Base-by-base conservation (phyloP, 2,888 invertebrate species). In the Caenorhabditis sp. region DNA sequence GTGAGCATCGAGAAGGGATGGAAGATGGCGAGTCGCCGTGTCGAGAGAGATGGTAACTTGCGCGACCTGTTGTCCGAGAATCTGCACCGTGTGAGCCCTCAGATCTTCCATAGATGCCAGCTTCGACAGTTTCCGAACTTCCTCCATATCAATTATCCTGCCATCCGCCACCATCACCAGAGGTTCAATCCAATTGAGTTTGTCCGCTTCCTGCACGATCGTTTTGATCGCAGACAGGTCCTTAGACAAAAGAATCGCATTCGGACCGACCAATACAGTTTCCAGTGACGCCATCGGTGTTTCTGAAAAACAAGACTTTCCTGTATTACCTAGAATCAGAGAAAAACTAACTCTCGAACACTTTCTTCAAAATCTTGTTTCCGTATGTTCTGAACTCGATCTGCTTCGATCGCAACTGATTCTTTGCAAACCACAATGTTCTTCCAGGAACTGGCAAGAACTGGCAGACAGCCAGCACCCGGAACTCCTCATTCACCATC, bases 401-500 rank as follows among this genome's bases (percentile, higher is more conserved):
- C 40, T 86, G 87, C 51, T 89, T 89, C 47, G 87, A 58, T 35
- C 90, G 85, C 55, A 90, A 87, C 85, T 89, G 88, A 79, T 90
- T 90, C 40, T 86, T 87, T 0, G 89, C 80, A 18, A 90, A 82
- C 86, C 88, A 89, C 6, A 89, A 79, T 8, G 85, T 86, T 47
- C 89, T 53, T 70, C 87, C 89, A 9, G 86, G 80, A 22, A 89
- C 89, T 28, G 89, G 86, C 40, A 85, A 65, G 58, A 87, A 86
- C 68, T 90, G 90, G 56, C 90, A 90, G 32, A 90, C 87, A 6
- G 85, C 89, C 76, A 91, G 51, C 37, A 89, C 88, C 24, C 87
- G 85, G 69, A 87, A 91, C 40, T 87, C 84, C 50, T 90, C 88
- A 9, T 81, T 80, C n/a, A 74, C 58, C 55, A 90, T 82, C 87